Evolutionary conservation across 2,888 invertebrate species (phyloP), one percentile per base, ranked within the genome.

Genomic region (Celastrina argiolus): DNA sequence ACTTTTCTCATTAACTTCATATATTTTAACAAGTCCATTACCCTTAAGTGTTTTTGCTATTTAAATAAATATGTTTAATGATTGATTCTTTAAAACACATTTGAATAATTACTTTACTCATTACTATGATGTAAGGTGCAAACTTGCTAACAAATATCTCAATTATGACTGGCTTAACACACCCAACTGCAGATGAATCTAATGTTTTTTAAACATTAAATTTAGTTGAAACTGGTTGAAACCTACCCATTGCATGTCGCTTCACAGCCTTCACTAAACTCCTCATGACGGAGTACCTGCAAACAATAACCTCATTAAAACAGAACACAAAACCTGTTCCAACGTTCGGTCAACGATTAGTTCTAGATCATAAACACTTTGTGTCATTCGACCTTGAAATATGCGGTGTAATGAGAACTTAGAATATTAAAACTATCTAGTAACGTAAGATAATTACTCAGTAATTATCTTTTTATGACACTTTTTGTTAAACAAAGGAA

Each of bases 211-310:
- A n/a, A n/a, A n/a, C n/a, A n/a, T n/a, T n/a, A n/a, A n/a, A n/a
- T n/a, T n/a, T n/a, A n/a, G n/a, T n/a, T n/a, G n/a, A n/a, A n/a
- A n/a, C n/a, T n/a, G n/a, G n/a, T n/a, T n/a, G n/a, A 51, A 51
- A 63, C 79, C 78, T 89, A 98, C 98, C 99, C 99, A 93, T 99
- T 99, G 84, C 99, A 99, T 63, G 97, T 93, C 22, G 99, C 99
- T 80, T 98, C 97, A 88, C 99, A 99, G 1, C 98, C 99, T 84
- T 98, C 96, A 70, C 95, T 94, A 84, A 99, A 99, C 87, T 99
- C 99, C 87, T 99, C 99, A 90, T 99, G 99, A 68, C 99, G 93
- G 69, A 98, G 88, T 65, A 98, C 95, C 97, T 97, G 71, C 8
- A 68, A 31, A 63, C 69, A 67, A 63, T 18, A 63, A 36, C 16